Evolutionary conservation across 2,797 vertebrate genomes (phyloP).

Genomic region (Channa striata): DNA sequence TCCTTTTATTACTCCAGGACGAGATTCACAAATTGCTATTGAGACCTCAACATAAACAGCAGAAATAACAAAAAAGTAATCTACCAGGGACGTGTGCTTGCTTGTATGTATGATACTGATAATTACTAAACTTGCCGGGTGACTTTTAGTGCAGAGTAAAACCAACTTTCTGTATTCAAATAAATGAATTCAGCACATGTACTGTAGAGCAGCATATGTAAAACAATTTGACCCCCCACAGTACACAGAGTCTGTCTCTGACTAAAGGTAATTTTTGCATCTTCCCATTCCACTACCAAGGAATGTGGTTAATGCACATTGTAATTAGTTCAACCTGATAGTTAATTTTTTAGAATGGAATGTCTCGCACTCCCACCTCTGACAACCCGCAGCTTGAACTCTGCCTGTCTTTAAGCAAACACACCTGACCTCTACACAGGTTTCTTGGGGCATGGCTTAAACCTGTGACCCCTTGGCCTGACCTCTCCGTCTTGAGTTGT

Average conservation of each 20-base stretch:
- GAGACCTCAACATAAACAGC: too few species aligned
- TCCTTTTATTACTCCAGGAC: too few species aligned
- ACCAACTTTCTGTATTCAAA: too few species aligned
- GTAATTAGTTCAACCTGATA: conserved; percentile 73
- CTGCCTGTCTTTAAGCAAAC: conserved; percentile 78
- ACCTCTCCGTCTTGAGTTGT: conserved; percentile 68
- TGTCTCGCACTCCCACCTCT: conserved; percentile 65
- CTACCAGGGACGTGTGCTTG: background rate
- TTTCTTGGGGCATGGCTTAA: conserved; percentile 79
- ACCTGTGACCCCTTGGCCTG: conserved; percentile 69
- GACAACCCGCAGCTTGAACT: conserved; percentile 69
- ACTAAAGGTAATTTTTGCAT: conserved; percentile 16
- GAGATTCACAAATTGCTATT: too few species aligned
- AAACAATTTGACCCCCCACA: too few species aligned
- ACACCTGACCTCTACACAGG: conserved; percentile 77
- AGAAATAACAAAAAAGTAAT: too few species aligned
- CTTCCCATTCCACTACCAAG: conserved; percentile 29
- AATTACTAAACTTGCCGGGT: too few species aligned
- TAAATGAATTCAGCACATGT: too few species aligned
- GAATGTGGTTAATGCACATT: conserved; percentile 69
- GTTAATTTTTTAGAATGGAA: conserved; percentile 72
- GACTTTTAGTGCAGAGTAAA: too few species aligned
- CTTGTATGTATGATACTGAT: too few species aligned
- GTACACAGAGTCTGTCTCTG: too few species aligned
- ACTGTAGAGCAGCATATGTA: too few species aligned